phyloP scores from a whole-genome alignment of 2,797 vertebrate genomes.

The Pantherophis alleghaniensis region DNA sequence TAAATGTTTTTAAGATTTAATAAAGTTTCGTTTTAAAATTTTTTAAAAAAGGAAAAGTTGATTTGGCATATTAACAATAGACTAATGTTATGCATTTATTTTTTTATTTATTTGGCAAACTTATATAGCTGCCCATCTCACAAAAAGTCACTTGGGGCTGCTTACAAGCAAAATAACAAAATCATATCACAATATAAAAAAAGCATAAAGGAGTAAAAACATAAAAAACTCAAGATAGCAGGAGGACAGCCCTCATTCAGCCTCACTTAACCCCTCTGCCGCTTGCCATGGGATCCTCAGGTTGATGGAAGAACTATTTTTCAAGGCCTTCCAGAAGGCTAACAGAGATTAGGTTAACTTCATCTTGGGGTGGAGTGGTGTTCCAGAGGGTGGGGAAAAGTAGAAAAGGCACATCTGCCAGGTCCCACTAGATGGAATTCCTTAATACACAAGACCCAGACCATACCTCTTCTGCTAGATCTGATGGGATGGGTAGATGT shows the following conservation, averaged over 20 bases:
- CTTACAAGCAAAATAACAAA: not conserved
- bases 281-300: not conserved
- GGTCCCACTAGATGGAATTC: not conserved
- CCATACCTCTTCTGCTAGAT: not conserved
- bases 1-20: too few species aligned
- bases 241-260: not conserved
- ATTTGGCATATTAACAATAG: not conserved
- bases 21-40: too few species aligned
- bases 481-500: not conserved
- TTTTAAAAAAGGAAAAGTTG: not conserved
- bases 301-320: not conserved
- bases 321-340: not conserved
- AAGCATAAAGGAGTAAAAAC: not conserved
- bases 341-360: not conserved
- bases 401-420: not conserved
- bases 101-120: not conserved
- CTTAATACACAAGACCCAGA: not conserved
- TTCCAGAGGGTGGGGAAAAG: not conserved
- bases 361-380: not conserved
- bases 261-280: not conserved
- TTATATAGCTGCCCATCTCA: not conserved
- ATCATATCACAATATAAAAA: not conserved
- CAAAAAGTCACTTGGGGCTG: not conserved
- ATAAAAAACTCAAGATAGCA: not conserved
- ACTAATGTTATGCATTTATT: not conserved